Evolutionary conservation across 1,140 invertebrate genomes (phyloP).

Genomic region (Papilio polyxenes): DNA sequence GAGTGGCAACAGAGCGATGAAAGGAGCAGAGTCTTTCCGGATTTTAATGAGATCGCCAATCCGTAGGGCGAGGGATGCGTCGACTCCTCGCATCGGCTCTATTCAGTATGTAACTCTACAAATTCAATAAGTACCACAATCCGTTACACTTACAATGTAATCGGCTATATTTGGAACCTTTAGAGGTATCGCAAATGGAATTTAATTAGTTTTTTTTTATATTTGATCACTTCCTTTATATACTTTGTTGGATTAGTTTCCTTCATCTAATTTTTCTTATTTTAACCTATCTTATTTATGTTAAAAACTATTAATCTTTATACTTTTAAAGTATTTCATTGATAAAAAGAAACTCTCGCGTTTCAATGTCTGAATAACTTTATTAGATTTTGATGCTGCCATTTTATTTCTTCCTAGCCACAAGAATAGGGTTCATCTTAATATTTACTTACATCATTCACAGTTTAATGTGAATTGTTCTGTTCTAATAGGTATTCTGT

Average conservation of each 20-base stretch:
- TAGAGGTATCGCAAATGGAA: slow-evolving; percentile 5
- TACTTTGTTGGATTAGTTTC: background rate
- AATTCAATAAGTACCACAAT: slow-evolving; percentile 38
- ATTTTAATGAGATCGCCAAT: slow-evolving; percentile 40
- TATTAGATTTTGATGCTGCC: background rate
- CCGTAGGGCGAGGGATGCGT: slow-evolving; percentile 10
- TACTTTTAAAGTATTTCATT: too few relatives aligned
- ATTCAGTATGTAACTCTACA: slow-evolving; percentile 30
- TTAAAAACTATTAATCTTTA: too few relatives aligned
- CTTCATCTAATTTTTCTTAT: background rate
- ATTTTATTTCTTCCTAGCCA: slow-evolving; percentile 50
- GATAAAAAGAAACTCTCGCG: too few relatives aligned
- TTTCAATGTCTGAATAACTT: too few relatives aligned
- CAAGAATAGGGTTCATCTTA: slow-evolving; percentile 43
- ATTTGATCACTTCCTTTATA: background rate
- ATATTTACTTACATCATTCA: slow-evolving; percentile 35
- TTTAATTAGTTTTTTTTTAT: background rate
- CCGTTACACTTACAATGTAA: slow-evolving; percentile 36
- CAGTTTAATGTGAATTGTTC: slow-evolving; percentile 13
- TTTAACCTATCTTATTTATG: too few relatives aligned
- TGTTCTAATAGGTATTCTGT: slow-evolving; percentile 23
- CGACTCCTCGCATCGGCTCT: slow-evolving; percentile 2
- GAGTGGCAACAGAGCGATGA: slow-evolving; percentile 9
- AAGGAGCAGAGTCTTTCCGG: slow-evolving; percentile 28
- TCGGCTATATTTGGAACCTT: slow-evolving; percentile 37